phyloP scores from a whole-genome alignment of 2,113 vertebrate species.

The Calidris pygmaea region DNA sequence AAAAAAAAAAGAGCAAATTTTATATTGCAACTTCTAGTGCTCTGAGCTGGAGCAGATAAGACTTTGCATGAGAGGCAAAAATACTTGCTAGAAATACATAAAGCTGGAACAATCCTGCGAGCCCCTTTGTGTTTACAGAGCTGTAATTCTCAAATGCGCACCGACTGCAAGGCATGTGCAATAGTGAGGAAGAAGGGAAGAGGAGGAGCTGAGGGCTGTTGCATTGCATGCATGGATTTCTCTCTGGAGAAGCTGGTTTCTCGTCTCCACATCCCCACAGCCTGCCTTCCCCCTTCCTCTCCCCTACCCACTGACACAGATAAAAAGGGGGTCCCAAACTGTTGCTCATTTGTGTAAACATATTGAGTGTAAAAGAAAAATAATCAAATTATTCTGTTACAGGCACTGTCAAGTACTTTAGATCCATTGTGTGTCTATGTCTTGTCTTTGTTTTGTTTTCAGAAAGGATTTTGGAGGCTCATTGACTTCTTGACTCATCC shows the following conservation, averaged over 20 bases:
- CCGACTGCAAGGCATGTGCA: background rate
- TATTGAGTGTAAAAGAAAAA: background rate
- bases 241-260: background rate
- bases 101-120: background rate
- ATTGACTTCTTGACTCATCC: background rate
- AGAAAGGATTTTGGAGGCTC: background rate
- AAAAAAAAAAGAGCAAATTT: background rate
- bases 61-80: background rate
- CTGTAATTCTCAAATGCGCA: background rate
- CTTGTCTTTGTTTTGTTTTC: background rate
- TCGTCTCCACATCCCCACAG: background rate
- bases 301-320: fast-evolving
- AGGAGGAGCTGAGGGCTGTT: background rate
- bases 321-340: background rate
- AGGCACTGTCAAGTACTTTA: background rate
- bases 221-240: background rate
- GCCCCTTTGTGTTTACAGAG: background rate
- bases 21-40: background rate
- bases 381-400: background rate
- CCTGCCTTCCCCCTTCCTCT: background rate
- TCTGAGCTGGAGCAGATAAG: background rate
- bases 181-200: background rate
- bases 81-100: background rate
- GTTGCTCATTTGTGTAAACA: background rate
- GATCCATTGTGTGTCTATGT: background rate